Percentiles rank a stretch among this genome's conserved stretches.
Evolutionary conservation across 2,888 invertebrate genomes (phyloP).

Genomic region (Drosophila pseudotakahashii): DNA sequence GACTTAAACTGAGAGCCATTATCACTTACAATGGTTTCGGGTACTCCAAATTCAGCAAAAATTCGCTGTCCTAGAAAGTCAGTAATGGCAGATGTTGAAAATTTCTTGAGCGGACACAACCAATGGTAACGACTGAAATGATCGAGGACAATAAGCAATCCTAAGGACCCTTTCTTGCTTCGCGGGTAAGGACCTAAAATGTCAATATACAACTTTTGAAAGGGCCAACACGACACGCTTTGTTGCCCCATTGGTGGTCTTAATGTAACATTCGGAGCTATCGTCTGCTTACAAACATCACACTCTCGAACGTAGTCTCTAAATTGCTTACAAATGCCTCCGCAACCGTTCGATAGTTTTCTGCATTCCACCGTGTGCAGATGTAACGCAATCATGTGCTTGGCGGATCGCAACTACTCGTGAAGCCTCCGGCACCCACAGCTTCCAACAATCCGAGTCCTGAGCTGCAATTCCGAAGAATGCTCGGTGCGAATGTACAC

Average conservation of each 20-base stretch:
- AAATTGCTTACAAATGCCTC: neutral
- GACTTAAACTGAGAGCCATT: neutral
- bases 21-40: neutral
- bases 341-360: neutral
- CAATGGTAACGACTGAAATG: neutral
- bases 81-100: neutral
- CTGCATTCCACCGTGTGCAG: no score
- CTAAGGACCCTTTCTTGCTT: no score
- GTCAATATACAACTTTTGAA: neutral
- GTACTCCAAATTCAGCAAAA: neutral
- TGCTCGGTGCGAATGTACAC: conserved; percentile 1
- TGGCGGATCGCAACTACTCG: neutral
- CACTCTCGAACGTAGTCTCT: neutral
- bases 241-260: neutral
- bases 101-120: neutral
- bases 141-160: no score
- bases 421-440: neutral
- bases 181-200: neutral
- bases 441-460: conserved; percentile 2
- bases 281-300: neutral
- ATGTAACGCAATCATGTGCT: neutral
- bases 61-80: neutral
- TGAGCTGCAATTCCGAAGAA: neutral
- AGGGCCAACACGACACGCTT: no score
- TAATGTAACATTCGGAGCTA: neutral